These are phyloP conservation scores for Pilophorus perplexus DNA, from an alignment of 2,888 invertebrate species.

Conservation along the genomic window DNA sequence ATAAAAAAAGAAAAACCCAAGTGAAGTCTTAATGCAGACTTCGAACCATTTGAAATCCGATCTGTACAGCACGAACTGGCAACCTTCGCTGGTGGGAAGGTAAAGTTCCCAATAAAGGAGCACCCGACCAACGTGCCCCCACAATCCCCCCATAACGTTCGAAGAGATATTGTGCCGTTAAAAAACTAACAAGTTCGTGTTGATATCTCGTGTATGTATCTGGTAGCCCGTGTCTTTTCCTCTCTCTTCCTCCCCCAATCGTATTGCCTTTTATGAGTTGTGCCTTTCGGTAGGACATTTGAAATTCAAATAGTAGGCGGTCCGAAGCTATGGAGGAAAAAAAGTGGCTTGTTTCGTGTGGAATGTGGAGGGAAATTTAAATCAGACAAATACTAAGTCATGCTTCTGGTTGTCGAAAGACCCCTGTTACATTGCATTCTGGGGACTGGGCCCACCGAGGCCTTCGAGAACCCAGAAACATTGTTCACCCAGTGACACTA, in stretches of 20 bases:
- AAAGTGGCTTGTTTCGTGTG: constrained; percentile 13
- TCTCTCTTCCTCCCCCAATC: background rate
- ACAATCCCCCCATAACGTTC: constrained; percentile 21
- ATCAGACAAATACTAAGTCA: constrained; percentile 16
- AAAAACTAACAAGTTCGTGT: constrained; percentile 30
- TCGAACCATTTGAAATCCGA: too few species aligned
- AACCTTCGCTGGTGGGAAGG: background rate
- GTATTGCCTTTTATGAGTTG: constrained; percentile 30
- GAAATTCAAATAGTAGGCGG: constrained; percentile 22
- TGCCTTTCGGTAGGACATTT: constrained; percentile 17
- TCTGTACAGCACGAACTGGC: background rate
- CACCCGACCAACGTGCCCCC: background rate
- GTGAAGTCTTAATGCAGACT: too few species aligned
- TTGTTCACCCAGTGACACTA: too few species aligned
- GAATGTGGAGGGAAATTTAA: constrained; percentile 19
- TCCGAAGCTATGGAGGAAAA: constrained; percentile 20
- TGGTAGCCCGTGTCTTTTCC: constrained; percentile 19
- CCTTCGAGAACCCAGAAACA: too few species aligned
- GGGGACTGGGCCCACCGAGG: too few species aligned
- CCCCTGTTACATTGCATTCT: constrained; percentile 1
- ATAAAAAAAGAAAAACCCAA: too few species aligned
- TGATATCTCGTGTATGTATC: constrained; percentile 30
- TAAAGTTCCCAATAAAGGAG: background rate
- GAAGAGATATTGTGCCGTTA: constrained; percentile 28
- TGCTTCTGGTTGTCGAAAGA: background rate